Evolutionary conservation across 2,113 vertebrate genomes (phyloP), one percentile per base, ranked within the genome.

Genomic region (Phasianus colchicus): DNA sequence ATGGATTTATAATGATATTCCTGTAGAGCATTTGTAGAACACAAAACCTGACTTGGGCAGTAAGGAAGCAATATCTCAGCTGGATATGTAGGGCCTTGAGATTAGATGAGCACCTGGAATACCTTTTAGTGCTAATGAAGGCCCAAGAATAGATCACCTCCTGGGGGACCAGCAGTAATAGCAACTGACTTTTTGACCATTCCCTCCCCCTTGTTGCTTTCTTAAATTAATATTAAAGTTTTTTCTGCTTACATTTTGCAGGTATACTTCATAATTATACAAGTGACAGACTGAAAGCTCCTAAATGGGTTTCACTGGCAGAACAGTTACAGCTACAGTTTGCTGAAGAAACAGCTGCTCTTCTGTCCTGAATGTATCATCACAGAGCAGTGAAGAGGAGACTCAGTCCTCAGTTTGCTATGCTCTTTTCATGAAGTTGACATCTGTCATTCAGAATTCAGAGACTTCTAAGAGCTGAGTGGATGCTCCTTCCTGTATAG

Each of bases 1-100:
- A 81, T 93, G 81, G 92, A 92, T 94, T 94, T 95, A 91, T 96
- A 96, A 96, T 83, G 70, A 92, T 95, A 96, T 93, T 96, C 89
- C 75, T 67, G 61, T 86, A 95, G 65, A 92, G 47, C 65, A 88
- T 89, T 94, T 96, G 86, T 83, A 96, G 85, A 96, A 95, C 85
- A 96, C 57, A 94, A 93, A 96, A 92, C 71, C 77, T 90, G 96
- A 93, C 77, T 94, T 93, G 93, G 85, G 83, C 80, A 70, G 83
- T 74, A 93, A 96, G 61, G 67, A 96, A 87, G 87, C 65, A 72
- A 92, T 92, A 79, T 54, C 65, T 93, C 89, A 93, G 72, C 38
- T 93, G 86, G 85, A 71, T 89, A 92, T 19, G 54, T 58, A 87
- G 20, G 18, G 58, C 32, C 65, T 83, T 75, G 54, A 93, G 78